These are phyloP conservation scores for Aix galericulata DNA, from an alignment of 2,113 vertebrate species.

Conservation along the genomic window DNA sequence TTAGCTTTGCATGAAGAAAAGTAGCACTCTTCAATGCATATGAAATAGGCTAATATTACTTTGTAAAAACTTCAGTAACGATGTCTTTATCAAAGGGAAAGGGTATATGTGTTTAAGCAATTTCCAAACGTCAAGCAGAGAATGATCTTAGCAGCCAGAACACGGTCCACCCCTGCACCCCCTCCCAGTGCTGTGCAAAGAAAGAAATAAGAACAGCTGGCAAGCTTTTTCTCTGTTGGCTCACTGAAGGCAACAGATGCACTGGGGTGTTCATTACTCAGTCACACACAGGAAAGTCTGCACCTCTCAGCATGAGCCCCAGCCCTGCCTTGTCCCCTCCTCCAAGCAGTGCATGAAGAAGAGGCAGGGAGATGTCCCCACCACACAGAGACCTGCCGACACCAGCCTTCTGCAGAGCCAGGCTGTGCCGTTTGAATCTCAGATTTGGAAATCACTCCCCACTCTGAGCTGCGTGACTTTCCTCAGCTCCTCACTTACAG, in stretches of 20 bases:
- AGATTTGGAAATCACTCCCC: background rate
- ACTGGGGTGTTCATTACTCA: background rate
- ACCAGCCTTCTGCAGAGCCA: accelerated
- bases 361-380: background rate
- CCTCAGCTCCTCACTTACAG: background rate
- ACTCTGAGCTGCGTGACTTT: too few species aligned
- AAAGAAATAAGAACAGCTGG: background rate
- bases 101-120: background rate
- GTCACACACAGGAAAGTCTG: too few species aligned
- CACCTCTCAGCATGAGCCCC: background rate
- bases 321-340: background rate
- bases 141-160: background rate
- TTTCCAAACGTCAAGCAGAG: background rate
- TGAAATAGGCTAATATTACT: background rate
- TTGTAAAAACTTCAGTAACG: background rate
- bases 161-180: background rate
- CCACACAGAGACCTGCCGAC: accelerated
- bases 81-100: background rate
- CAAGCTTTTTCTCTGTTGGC: background rate
- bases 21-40: background rate
- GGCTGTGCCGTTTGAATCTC: background rate
- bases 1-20: background rate
- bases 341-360: accelerated
- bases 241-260: background rate
- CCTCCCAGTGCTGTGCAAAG: accelerated